Conservation (phyloP, 2,113 vertebrate species). For the Tragelaphus buxtoni region DNA sequence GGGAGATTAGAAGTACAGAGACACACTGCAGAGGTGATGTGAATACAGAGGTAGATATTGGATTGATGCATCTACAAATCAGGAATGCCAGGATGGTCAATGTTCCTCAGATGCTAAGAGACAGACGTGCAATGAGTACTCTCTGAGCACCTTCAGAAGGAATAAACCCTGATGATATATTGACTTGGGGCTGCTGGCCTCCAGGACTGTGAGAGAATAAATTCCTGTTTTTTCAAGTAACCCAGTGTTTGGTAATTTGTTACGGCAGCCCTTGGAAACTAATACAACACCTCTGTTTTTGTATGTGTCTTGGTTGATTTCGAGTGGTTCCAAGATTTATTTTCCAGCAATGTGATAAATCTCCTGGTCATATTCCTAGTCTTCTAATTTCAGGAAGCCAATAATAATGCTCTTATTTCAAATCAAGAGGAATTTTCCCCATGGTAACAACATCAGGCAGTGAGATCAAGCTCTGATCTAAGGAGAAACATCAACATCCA, state of each 20-base stretch:
- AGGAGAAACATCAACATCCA: neutral
- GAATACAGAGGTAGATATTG: neutral
- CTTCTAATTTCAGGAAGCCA: neutral
- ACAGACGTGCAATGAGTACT: fast-evolving
- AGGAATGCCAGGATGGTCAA: neutral
- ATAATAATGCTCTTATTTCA: neutral
- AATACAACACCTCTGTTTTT: neutral
- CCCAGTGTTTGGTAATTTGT: neutral
- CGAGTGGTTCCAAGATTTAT: neutral
- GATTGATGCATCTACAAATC: neutral
- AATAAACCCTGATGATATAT: neutral
- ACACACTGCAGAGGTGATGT: neutral
- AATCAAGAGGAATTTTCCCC: neutral
- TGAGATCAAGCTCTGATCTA: neutral
- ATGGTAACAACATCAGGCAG: neutral
- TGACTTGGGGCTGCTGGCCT: neutral
- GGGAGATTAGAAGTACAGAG: neutral
- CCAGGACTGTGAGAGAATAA: neutral
- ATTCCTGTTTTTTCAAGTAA: neutral
- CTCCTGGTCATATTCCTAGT: neutral
- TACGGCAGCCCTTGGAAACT: neutral
- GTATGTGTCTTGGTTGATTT: neutral
- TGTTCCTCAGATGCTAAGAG: neutral
- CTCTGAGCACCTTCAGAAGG: neutral
- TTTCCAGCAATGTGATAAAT: neutral